Conservation (phyloP, 2,888 invertebrate genomes). For the Drosophila leonis region DNA sequence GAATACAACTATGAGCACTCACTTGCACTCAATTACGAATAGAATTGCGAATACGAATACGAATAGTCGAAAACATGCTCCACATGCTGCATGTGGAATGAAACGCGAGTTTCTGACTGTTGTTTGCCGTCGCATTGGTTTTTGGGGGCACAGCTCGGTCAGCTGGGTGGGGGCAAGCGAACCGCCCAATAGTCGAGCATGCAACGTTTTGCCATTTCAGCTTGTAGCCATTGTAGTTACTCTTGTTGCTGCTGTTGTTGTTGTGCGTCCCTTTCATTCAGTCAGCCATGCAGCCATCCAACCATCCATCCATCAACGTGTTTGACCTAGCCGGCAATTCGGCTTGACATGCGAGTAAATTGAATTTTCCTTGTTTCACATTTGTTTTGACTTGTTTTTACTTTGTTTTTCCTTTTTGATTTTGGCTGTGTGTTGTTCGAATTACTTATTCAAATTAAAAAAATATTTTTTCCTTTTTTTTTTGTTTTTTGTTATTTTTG, state of each 20-base stretch:
- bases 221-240: conserved; percentile 49
- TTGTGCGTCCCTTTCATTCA: conserved; percentile 58
- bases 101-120: conserved; percentile 65
- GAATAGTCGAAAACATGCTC: conserved; percentile 12
- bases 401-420: conserved; percentile 54
- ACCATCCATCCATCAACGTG: conserved; percentile 78
- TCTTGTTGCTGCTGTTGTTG: conserved; percentile 31
- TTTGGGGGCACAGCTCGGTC: conserved; percentile 14
- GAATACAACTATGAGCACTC: conserved; percentile 11
- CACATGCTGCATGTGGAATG: conserved; percentile 13
- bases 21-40: conserved; percentile 5
- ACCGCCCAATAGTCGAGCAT: conserved; percentile 70
- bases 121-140: conserved; percentile 54
- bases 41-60: not conserved
- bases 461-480: conserved; percentile 37
- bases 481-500: conserved; percentile 19
- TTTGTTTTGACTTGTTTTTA: conserved; percentile 74
- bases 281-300: conserved; percentile 52
- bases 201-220: conserved; percentile 75
- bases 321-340: conserved; percentile 82
- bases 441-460: conserved; percentile 82
- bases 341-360: conserved; percentile 82
- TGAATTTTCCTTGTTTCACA: conserved; percentile 82
- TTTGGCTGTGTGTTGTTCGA: conserved; percentile 68
- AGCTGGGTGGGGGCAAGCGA: conserved; percentile 40